These are phyloP conservation scores for Drosophila ohnishii DNA, from an alignment of 1,140 invertebrate species.

Conservation along the genomic window DNA sequence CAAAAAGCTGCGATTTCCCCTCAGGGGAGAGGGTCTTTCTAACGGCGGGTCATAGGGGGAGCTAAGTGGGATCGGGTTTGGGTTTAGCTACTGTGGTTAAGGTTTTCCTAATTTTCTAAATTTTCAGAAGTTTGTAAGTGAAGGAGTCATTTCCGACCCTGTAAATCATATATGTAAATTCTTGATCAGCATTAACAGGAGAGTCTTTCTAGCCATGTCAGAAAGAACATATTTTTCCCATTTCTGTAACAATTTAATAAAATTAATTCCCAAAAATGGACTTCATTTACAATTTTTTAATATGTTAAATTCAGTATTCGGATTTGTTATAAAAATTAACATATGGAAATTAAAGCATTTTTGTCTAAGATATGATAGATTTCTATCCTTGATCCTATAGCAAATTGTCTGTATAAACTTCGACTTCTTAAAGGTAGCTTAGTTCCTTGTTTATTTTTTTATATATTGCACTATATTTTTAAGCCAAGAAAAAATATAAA, in stretches of 20 bases:
- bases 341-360: background rate
- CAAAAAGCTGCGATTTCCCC: slow-evolving; percentile 60
- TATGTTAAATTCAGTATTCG: no score
- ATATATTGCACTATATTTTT: background rate
- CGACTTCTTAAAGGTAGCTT: background rate
- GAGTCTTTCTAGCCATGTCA: no score
- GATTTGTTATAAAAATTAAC: no score
- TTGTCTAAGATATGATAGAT: background rate
- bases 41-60: background rate
- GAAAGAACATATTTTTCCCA: no score
- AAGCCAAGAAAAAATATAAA: background rate
- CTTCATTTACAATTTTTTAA: no score
- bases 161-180: no score
- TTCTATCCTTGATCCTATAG: accelerated
- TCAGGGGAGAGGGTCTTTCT: slow-evolving; percentile 3
- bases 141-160: background rate
- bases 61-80: background rate
- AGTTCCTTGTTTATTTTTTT: background rate
- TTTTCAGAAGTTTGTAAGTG: background rate
- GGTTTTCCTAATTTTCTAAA: background rate
- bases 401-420: background rate
- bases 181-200: no score
- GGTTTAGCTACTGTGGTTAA: slow-evolving; percentile 14
- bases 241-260: no score
- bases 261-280: no score